A percentile compares a stretch with the other conserved stretches of the same genome.
Conservation (phyloP, 2,113 vertebrate genomes). For the Oreochromis aureus region DNA sequence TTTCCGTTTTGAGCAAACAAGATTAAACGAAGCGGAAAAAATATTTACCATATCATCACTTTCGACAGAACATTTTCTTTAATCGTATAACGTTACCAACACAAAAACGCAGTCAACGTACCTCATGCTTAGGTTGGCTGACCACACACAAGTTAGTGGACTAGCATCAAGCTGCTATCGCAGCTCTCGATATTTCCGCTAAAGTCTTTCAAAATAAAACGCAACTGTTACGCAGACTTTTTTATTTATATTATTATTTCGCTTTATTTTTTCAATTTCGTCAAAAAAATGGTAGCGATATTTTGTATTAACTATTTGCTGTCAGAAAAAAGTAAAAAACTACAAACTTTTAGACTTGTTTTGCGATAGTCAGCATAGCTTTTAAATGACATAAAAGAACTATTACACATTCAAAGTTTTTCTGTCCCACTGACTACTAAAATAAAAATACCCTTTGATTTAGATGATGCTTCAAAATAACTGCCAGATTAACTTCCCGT, state of each 20-base stretch:
- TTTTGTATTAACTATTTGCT: neutral
- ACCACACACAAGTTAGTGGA: slow-evolving; percentile 52
- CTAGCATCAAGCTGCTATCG: neutral
- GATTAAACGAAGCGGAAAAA: neutral
- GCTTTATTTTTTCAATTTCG: neutral
- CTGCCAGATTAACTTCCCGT: neutral
- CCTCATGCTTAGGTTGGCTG: slow-evolving; percentile 34
- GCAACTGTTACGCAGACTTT: neutral
- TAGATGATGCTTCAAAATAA: neutral
- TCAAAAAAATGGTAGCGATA: neutral
- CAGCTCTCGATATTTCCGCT: neutral
- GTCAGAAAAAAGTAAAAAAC: neutral
- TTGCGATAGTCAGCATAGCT: neutral
- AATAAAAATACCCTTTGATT: neutral
- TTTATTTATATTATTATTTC: neutral
- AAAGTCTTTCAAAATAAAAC: slow-evolving; percentile 9
- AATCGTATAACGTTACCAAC: neutral
- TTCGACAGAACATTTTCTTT: neutral
- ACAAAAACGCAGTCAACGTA: neutral
- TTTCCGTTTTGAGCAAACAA: neutral
- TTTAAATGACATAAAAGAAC: neutral
- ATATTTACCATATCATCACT: neutral
- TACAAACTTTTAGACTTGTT: neutral
- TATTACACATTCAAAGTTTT: neutral
- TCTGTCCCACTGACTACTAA: neutral